Evolutionary conservation across 2,888 invertebrate species (phyloP).

Genomic region (Pseudococcus viburni): DNA sequence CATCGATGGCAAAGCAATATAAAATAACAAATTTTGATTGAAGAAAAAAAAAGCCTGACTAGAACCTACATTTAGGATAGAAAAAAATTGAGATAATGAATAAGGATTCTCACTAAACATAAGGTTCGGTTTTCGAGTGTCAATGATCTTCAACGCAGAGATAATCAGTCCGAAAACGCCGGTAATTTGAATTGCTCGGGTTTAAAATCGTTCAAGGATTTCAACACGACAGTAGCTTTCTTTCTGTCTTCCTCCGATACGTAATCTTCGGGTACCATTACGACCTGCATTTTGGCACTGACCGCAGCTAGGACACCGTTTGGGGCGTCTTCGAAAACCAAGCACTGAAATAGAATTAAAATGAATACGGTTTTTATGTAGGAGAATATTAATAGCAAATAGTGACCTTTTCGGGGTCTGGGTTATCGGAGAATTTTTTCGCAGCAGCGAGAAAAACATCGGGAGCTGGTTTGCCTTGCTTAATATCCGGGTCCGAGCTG

Average conservation of each 20-base stretch:
- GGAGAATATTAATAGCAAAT: background rate
- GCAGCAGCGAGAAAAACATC: slow-evolving; percentile 88
- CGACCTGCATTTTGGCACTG: slow-evolving; percentile 87
- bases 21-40: slow-evolving; percentile 14
- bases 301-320: slow-evolving; percentile 87
- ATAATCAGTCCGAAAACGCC: slow-evolving; percentile 71
- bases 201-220: slow-evolving; percentile 83
- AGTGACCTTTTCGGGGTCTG: slow-evolving; percentile 75
- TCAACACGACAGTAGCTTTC: slow-evolving; percentile 80
- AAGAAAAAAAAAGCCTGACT: background rate
- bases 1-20: background rate
- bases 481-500: slow-evolving; percentile 87
- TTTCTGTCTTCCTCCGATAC: slow-evolving; percentile 73
- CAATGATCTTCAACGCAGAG: background rate
- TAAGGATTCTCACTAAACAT: slow-evolving; percentile 33
- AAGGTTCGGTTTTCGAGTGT: background rate
- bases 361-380: background rate
- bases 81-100: background rate
- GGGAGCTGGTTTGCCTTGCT: slow-evolving; percentile 89
- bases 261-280: slow-evolving; percentile 83
- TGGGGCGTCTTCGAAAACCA: slow-evolving; percentile 94
- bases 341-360: slow-evolving; percentile 74
- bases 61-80: slow-evolving; percentile 29
- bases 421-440: slow-evolving; percentile 79
- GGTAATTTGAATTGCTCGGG: slow-evolving; percentile 90